Conservation (phyloP, 2,113 vertebrate genomes). For the Corvus cornix region DNA sequence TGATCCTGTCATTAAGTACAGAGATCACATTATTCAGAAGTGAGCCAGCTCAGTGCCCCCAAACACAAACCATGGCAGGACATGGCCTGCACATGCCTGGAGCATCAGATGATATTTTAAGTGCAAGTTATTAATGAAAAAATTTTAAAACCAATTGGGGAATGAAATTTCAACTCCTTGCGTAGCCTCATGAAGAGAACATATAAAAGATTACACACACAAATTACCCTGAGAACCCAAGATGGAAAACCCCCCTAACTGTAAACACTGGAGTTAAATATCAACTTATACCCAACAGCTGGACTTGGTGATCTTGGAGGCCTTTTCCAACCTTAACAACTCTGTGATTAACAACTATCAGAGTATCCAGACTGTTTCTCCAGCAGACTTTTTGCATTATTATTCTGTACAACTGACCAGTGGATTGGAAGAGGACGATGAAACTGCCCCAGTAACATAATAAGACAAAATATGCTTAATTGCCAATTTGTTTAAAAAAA, state of each 20-base stretch:
- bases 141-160: not conserved
- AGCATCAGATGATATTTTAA: not conserved
- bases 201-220: not conserved
- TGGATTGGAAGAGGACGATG: not conserved
- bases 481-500: not conserved
- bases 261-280: not conserved
- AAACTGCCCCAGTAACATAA: not conserved
- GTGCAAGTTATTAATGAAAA: not conserved
- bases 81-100: no score
- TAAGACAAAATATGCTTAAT: rapidly evolving
- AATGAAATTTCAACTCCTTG: not conserved
- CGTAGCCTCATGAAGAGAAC: not conserved
- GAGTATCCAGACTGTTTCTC: not conserved
- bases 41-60: rapidly evolving
- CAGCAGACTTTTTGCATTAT: not conserved
- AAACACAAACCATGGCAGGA: not conserved
- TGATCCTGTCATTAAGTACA: not conserved
- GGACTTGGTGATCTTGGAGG: not conserved
- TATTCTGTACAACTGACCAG: not conserved
- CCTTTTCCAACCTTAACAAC: not conserved
- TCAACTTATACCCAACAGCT: not conserved
- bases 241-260: not conserved
- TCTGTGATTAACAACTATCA: rapidly evolving
- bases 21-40: not conserved
- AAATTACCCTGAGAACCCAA: not conserved